Percentiles rank a stretch among this genome's conserved stretches.
Conservation (phyloP, 1,140 invertebrate genomes). For the Whitmania pigra region DNA sequence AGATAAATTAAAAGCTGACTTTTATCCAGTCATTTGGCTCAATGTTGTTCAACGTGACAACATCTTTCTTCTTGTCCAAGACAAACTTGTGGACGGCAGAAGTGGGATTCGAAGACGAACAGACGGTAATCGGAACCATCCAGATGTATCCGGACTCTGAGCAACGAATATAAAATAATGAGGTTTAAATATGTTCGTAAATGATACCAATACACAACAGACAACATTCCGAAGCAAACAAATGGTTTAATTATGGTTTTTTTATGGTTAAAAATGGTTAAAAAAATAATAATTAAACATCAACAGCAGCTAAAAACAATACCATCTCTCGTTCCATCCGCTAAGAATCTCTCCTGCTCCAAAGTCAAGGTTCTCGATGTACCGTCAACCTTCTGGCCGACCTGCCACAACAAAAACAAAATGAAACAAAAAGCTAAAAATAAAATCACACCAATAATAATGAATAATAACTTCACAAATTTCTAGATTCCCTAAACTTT, state of each 20-base stretch:
- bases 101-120: slow-evolving; percentile 56
- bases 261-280: no score
- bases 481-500: background rate
- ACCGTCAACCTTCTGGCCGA: slow-evolving; percentile 37
- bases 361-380: slow-evolving; percentile 55
- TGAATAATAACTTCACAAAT: background rate
- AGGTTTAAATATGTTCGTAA: background rate
- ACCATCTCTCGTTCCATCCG: slow-evolving; percentile 48
- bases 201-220: background rate
- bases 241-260: no score
- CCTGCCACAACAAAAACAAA: slow-evolving; percentile 27
- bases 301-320: background rate
- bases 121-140: slow-evolving; percentile 78
- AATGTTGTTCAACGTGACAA: slow-evolving; percentile 54
- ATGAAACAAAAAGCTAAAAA: no score
- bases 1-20: slow-evolving; percentile 33
- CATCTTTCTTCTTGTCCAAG: slow-evolving; percentile 47
- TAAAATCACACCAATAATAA: no score
- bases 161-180: background rate
- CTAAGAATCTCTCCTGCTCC: slow-evolving; percentile 71
- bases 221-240: no score
- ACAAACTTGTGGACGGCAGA: slow-evolving; percentile 52
- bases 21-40: slow-evolving; percentile 69
- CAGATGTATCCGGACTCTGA: slow-evolving; percentile 44
- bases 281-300: no score